Percentiles rank a stretch among this genome's conserved stretches.
These are phyloP conservation scores for Colostygia pectinataria DNA, from an alignment of 2,888 invertebrate species.

Conservation along the genomic window DNA sequence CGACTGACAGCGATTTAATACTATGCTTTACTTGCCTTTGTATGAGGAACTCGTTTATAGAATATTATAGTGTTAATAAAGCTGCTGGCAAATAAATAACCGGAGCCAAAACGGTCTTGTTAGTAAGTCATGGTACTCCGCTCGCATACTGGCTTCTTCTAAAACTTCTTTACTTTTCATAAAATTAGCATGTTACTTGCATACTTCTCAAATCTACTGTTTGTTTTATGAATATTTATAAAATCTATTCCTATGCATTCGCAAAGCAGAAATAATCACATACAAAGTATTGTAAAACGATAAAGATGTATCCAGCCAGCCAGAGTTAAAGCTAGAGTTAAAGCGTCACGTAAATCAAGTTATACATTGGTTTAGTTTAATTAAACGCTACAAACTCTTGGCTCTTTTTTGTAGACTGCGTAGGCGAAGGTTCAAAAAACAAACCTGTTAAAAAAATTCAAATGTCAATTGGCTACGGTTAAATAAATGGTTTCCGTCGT, in stretches of 20 bases:
- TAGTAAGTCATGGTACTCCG: background rate
- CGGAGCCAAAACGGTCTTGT: no score
- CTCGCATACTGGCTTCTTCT: conserved; percentile 4
- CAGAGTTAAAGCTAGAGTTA: conserved; percentile 15
- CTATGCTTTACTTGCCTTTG: background rate
- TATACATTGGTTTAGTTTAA: conserved; percentile 27
- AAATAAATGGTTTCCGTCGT: conserved; percentile 73
- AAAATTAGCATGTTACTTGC: conserved; percentile 36
- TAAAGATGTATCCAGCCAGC: conserved; percentile 31
- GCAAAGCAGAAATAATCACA: conserved; percentile 23
- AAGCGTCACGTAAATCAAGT: conserved; percentile 31
- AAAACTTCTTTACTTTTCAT: conserved; percentile 33
- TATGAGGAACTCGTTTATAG: background rate
- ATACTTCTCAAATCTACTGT: conserved; percentile 30
- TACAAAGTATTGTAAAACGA: conserved; percentile 28
- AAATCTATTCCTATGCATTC: conserved; percentile 22
- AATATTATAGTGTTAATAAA: background rate
- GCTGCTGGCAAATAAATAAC: no score
- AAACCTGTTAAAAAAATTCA: conserved; percentile 52
- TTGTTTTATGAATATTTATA: conserved; percentile 28
- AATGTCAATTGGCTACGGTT: conserved; percentile 68
- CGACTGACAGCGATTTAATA: conserved; percentile 2
- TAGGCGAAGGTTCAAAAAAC: conserved; percentile 55
- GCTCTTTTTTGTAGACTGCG: conserved; percentile 32
- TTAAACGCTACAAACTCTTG: conserved; percentile 18